Base-by-base conservation (phyloP, 1,140 invertebrate genomes). In the Saccostrea cuccullata region DNA sequence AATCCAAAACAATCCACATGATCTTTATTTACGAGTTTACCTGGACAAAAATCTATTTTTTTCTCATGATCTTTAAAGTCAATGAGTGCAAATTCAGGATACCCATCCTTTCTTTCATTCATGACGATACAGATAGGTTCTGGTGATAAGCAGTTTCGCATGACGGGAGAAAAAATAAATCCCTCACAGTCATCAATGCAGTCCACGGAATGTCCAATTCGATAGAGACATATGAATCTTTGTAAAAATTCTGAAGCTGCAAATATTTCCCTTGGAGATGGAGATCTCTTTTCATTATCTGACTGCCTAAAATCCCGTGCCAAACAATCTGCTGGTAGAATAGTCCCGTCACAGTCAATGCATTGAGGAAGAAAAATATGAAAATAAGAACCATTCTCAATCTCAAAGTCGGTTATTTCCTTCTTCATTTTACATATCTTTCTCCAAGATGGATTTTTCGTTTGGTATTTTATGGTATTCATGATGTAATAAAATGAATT, bases 251-350 rank as follows among this genome's bases (percentile, higher is more conserved):
- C 82, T 84, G 82, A 23, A 55, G 82, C 17, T 55, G 82, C 82
- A 84, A 84, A 84, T n/a, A 84, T 56, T 56, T 84, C 82, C 9
- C 82, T 55, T n/a, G 82, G 82, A n/a, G 82, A 30, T 26, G 82
- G 82, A 5, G 40, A 12, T 9, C n/a, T 84, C 23, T 56, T 56
- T 8, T 55, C 55, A 13, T 30, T 5, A 15, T 26, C 6, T 12
- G 47, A 30, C 2, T 12, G 23, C 13, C n/a, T 17, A 55, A 84
- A 36, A 56, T 84, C 82, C 3, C 2, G 15, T n/a, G 5, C 20
- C 12, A 84, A 84, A 20, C 55, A 55, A 20, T 55, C 40, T 8
- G 0, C n/a, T 36, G 82, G 40, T 47, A 47, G 23, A 12, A 55
- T 13, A 15, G 9, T 84, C 9, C 17, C 17, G 47, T 55, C 47